These are phyloP conservation scores for Malthinus flaveolus DNA, from an alignment of 2,888 invertebrate species.

Conservation along the genomic window DNA sequence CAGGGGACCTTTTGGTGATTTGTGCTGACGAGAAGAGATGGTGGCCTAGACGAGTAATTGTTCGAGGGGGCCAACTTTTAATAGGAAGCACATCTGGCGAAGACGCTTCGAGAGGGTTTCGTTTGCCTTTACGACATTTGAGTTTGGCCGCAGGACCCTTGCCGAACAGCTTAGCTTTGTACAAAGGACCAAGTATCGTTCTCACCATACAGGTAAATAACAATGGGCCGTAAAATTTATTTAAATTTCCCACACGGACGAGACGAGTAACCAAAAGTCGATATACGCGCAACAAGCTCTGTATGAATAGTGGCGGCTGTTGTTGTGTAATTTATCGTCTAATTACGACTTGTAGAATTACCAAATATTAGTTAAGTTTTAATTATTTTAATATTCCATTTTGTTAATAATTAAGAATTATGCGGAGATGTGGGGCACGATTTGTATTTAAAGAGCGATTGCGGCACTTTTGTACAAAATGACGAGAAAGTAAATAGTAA, in stretches of 20 bases:
- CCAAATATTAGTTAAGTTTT: no score
- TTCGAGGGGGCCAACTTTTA: conserved; percentile 59
- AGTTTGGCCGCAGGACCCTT: conserved; percentile 52
- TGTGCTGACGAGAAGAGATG: conserved; percentile 53
- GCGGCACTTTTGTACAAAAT: neutral
- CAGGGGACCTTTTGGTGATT: conserved; percentile 53
- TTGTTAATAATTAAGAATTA: no score
- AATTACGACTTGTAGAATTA: no score
- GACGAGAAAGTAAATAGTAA: no score
- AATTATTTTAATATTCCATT: no score
- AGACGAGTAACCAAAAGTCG: no score
- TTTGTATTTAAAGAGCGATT: neutral
- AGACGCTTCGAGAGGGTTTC: conserved; percentile 32
- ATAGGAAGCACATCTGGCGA: conserved; percentile 46
- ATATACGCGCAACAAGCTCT: no score
- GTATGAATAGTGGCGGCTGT: no score
- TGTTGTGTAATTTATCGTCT: no score
- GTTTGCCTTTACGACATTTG: conserved; percentile 50
- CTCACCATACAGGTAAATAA: conserved; percentile 51
- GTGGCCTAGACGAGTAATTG: conserved; percentile 62
- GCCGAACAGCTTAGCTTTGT: conserved; percentile 50
- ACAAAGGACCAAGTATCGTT: conserved; percentile 48
- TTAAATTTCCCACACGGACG: no score
- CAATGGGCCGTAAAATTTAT: neutral
- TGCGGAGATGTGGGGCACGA: no score